A percentile compares a stretch with the other conserved stretches of the same genome.
Evolutionary conservation across 2,888 invertebrate genomes (phyloP).

Genomic region (Holacanthella duospinosa): DNA sequence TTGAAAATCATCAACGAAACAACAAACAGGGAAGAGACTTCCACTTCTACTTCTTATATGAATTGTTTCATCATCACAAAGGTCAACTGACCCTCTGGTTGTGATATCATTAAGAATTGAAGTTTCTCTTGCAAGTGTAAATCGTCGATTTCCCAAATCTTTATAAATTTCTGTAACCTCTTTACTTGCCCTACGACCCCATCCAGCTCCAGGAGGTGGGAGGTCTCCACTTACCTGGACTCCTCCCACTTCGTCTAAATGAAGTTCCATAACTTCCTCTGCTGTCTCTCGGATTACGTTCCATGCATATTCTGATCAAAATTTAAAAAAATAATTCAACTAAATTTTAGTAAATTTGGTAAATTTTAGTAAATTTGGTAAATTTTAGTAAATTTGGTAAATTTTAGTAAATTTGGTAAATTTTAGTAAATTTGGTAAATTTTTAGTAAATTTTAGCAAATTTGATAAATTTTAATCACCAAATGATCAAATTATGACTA

Average conservation of each 20-base stretch:
- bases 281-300: constrained; percentile 52
- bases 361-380: background rate
- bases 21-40: constrained; percentile 31
- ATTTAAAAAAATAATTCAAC: background rate
- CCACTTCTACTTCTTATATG: constrained; percentile 28
- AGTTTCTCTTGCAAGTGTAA: constrained; percentile 29
- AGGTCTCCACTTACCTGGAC: constrained; percentile 20
- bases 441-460: constrained; percentile 8
- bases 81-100: constrained; percentile 23
- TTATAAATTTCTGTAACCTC: constrained; percentile 25
- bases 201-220: background rate
- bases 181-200: constrained; percentile 16
- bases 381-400: background rate
- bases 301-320: constrained; percentile 51
- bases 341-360: background rate
- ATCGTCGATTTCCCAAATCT: constrained; percentile 15
- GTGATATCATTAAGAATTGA: constrained; percentile 27
- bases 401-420: background rate
- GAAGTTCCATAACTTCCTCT: constrained; percentile 44
- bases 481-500: background rate
- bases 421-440: no score
- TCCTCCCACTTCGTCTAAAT: constrained; percentile 9
- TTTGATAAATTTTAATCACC: background rate
- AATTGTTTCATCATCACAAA: constrained; percentile 26
- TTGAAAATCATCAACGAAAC: constrained; percentile 33